Evolutionary conservation across 2,113 vertebrate genomes (phyloP).

Genomic region (Centropristis striata): DNA sequence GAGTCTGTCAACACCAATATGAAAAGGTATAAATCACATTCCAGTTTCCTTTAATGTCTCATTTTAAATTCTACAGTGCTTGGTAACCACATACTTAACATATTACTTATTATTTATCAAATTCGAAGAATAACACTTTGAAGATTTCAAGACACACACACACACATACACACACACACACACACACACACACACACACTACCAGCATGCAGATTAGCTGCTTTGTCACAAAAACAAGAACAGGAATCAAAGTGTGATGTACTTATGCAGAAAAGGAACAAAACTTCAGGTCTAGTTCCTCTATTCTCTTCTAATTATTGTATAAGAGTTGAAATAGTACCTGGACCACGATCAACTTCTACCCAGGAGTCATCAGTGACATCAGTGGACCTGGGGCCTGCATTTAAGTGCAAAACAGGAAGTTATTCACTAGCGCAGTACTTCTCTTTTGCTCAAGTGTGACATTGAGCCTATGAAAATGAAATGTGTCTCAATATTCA

Average conservation of each 20-base stretch:
- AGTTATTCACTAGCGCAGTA: neutral
- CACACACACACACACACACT: neutral
- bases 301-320: neutral
- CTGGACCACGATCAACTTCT: constrained; percentile 58
- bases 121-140: neutral
- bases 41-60: neutral
- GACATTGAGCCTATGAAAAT: neutral
- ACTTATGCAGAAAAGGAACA: constrained; percentile 3
- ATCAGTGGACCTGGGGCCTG: constrained; percentile 83
- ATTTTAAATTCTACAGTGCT: neutral
- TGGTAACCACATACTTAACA: neutral
- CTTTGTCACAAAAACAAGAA: constrained; percentile 16
- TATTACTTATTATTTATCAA: neutral
- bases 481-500: neutral
- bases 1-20: constrained; percentile 28
- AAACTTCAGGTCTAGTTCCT: constrained; percentile 17
- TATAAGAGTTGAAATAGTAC: constrained; percentile 45
- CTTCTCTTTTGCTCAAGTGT: neutral
- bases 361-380: constrained; percentile 75
- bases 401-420: constrained; percentile 39
- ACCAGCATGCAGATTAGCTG: neutral
- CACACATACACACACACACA: neutral
- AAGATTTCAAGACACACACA: neutral
- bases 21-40: neutral
- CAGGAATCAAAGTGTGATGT: constrained; percentile 15